phyloP scores from a whole-genome alignment of 2,888 invertebrate species.

The Cremastinae sp. region DNA sequence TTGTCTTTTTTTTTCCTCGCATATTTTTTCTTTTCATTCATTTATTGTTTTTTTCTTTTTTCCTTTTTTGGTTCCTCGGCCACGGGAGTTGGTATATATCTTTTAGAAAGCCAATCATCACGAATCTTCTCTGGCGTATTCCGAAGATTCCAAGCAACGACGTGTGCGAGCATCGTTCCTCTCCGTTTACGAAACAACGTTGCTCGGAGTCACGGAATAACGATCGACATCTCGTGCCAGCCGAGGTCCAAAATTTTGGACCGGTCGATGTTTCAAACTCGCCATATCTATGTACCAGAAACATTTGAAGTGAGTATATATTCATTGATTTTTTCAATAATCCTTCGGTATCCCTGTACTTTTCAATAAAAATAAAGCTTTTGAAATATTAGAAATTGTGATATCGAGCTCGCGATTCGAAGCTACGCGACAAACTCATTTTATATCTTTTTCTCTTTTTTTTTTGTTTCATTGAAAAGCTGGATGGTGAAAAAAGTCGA shows the following conservation, averaged over 20 bases:
- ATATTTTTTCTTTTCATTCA: conserved; percentile 3
- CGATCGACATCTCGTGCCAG: conserved; percentile 75
- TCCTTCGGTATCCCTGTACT: no score
- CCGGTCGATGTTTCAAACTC: conserved; percentile 65
- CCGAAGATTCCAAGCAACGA: conserved; percentile 36
- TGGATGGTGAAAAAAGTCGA: no score
- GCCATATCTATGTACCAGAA: conserved; percentile 59
- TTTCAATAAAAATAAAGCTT: no score
- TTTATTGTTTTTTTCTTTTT: conserved; percentile 1
- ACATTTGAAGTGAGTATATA: no score
- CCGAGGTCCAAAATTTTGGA: conserved; percentile 74
- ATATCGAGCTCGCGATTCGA: no score
- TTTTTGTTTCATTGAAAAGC: no score
- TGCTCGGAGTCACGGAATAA: conserved; percentile 51
- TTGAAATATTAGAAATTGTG: no score
- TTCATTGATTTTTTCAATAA: conserved; percentile 4
- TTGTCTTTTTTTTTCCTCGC: background rate
- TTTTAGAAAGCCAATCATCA: conserved; percentile 35
- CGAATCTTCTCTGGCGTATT: conserved; percentile 38
- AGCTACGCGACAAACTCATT: no score
- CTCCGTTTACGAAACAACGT: conserved; percentile 35
- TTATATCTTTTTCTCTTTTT: no score
- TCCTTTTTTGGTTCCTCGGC: background rate
- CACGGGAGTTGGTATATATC: background rate
- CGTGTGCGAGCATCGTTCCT: background rate